Percentiles rank a stretch among this genome's conserved stretches.
These are phyloP conservation scores for Sinocyclocheilus rhinocerous DNA, from an alignment of 2,113 vertebrate species.

Conservation along the genomic window DNA sequence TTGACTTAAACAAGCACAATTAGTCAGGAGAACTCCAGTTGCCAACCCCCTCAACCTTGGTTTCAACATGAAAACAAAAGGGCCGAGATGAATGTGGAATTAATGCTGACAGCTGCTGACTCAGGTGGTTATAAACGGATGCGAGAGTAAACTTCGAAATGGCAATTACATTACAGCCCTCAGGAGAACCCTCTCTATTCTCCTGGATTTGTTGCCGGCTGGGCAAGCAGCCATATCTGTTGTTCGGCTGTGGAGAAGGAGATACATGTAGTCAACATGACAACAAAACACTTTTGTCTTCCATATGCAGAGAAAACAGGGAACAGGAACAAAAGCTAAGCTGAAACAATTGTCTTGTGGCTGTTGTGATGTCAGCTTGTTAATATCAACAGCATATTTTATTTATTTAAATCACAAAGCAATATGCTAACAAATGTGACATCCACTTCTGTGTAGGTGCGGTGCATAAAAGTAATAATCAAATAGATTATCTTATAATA, in stretches of 20 bases:
- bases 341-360: neutral
- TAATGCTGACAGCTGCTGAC: constrained; percentile 57
- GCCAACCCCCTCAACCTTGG: constrained; percentile 13
- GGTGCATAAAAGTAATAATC: no score
- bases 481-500: neutral
- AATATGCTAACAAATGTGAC: neutral
- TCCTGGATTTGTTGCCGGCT: constrained; percentile 53
- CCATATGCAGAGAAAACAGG: constrained; percentile 11
- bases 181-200: constrained; percentile 47
- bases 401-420: neutral
- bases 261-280: constrained; percentile 34
- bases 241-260: constrained; percentile 44
- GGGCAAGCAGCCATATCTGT: constrained; percentile 55
- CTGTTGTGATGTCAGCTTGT: neutral
- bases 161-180: constrained; percentile 55
- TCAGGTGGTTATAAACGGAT: constrained; percentile 49
- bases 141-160: constrained; percentile 56
- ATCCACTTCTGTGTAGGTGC: neutral
- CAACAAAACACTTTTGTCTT: constrained; percentile 49
- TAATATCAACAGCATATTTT: neutral
- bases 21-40: constrained; percentile 6
- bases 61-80: constrained; percentile 38
- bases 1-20: constrained; percentile 19
- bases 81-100: constrained; percentile 41
- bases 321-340: neutral